A percentile compares a stretch with the other conserved stretches of the same genome.
Evolutionary conservation across 2,113 vertebrate genomes (phyloP).

Genomic region (Limnothrissa miodon): DNA sequence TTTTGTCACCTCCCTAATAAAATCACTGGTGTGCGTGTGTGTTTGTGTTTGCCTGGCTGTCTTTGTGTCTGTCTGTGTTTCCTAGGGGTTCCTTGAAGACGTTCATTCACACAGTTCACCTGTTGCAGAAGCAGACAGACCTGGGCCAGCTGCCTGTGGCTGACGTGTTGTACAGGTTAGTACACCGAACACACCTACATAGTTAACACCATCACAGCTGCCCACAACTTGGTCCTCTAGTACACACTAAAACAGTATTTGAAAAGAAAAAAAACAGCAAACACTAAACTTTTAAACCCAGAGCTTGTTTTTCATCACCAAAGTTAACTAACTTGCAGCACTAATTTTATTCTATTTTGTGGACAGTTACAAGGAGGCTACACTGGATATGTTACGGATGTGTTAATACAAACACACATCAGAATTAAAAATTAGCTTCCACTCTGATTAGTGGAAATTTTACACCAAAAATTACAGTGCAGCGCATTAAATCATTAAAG

Average conservation of each 20-base stretch:
- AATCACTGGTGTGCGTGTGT: neutral
- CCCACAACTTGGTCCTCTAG: neutral
- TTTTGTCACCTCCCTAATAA: neutral
- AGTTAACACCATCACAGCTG: neutral
- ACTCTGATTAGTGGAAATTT: too few relatives aligned
- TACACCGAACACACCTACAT: neutral
- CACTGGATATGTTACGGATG: too few relatives aligned
- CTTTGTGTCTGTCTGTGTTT: constrained; percentile 25
- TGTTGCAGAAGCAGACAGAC: constrained; percentile 95
- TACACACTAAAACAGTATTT: too few relatives aligned
- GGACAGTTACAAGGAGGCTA: too few relatives aligned
- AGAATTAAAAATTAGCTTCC: too few relatives aligned
- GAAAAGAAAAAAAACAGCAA: neutral
- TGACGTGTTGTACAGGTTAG: constrained; percentile 93
- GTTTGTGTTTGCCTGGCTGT: neutral
- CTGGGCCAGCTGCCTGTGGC: constrained; percentile 92
- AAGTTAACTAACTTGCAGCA: neutral
- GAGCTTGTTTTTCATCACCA: neutral
- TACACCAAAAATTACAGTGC: too few relatives aligned
- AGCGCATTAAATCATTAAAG: too few relatives aligned
- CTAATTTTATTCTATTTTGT: neutral
- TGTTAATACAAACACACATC: too few relatives aligned
- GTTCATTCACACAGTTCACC: constrained; percentile 96
- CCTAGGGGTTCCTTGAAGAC: constrained; percentile 96
- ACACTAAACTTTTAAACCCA: neutral